Conservation (phyloP, 2,113 vertebrate species). For the Merops nubicus region DNA sequence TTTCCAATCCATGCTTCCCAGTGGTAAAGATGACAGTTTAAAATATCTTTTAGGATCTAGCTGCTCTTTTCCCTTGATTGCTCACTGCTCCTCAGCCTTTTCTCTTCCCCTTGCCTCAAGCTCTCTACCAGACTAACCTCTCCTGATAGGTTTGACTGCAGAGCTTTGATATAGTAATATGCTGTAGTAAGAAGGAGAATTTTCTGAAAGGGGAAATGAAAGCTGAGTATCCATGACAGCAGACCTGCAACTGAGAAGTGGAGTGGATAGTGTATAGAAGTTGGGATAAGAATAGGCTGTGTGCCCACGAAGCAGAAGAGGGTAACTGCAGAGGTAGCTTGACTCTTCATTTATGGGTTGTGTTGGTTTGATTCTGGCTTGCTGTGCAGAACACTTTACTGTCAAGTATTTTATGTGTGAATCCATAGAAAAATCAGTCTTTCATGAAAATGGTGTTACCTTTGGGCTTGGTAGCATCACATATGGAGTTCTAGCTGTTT, state of each 20-base stretch:
- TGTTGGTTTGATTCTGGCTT: not conserved
- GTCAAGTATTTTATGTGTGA: not conserved
- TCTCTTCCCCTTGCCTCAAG: not conserved
- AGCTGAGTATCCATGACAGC: not conserved
- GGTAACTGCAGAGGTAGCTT: not conserved
- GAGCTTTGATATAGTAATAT: not conserved
- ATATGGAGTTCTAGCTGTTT: not conserved
- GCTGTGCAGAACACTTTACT: not conserved
- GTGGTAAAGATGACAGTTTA: not conserved
- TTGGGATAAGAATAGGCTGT: not conserved
- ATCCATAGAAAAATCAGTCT: not conserved
- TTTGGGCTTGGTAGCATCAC: not conserved
- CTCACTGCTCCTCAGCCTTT: not conserved
- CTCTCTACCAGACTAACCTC: not conserved
- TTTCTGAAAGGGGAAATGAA: not conserved
- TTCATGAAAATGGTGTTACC: not conserved
- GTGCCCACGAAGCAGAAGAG: not conserved
- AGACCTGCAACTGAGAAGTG: not conserved
- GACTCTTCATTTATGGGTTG: not conserved
- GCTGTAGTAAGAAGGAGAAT: not conserved
- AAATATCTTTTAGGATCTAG: not conserved
- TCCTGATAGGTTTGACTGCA: not conserved
- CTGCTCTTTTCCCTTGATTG: not conserved
- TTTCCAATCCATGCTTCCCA: not conserved
- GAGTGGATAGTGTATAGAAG: not conserved